Conservation (phyloP, 1,140 invertebrate genomes). For the Wiebesia pumilae region DNA sequence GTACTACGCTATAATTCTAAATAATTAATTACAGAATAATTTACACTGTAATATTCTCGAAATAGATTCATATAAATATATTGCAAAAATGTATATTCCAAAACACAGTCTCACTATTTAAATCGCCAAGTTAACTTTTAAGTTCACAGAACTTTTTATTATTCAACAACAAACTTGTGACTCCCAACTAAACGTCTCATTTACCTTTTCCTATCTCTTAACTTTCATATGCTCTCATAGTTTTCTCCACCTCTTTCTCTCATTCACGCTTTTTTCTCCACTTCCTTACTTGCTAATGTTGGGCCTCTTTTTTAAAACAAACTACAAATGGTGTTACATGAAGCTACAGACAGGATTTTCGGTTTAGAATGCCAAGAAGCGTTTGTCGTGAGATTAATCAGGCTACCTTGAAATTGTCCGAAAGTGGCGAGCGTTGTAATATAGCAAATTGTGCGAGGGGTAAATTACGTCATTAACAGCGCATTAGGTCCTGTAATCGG, state of each 20-base stretch:
- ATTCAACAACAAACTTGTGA: slow-evolving; percentile 8
- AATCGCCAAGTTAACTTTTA: background rate
- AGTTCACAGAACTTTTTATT: background rate
- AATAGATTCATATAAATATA: too few species aligned
- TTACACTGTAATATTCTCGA: too few species aligned
- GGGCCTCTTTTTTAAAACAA: background rate
- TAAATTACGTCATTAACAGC: slow-evolving; percentile 40
- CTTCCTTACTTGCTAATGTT: background rate
- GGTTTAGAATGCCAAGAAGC: background rate
- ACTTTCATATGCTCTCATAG: background rate
- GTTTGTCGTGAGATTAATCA: slow-evolving; percentile 41
- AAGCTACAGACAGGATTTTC: background rate
- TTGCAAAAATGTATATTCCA: too few species aligned
- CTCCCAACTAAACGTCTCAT: background rate
- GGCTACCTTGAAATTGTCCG: slow-evolving; percentile 42
- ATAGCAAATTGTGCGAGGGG: slow-evolving; percentile 33
- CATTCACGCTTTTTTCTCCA: background rate
- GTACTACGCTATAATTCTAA: too few species aligned
- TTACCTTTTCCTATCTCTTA: background rate
- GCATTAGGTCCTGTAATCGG: slow-evolving; percentile 39
- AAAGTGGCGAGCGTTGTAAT: slow-evolving; percentile 36
- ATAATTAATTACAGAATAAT: too few species aligned
- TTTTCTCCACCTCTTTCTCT: background rate
- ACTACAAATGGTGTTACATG: background rate
- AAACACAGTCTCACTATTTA: background rate